phyloP scores from a whole-genome alignment of 2,888 invertebrate species.

The Eudasyphora cyanicolor region DNA sequence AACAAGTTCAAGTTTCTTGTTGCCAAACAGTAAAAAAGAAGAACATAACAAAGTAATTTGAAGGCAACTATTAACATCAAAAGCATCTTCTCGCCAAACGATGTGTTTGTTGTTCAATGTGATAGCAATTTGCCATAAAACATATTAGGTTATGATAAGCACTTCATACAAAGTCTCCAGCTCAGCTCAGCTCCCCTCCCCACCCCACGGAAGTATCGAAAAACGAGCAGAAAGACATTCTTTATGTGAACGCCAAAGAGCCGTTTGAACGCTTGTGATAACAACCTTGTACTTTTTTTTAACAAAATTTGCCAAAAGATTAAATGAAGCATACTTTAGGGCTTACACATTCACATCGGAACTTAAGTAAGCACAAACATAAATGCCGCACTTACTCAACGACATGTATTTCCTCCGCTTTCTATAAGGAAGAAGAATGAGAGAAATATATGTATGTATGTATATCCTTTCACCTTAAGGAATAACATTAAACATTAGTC shows the following conservation, averaged over 20 bases:
- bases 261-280: too few species aligned
- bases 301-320: neutral
- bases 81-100: neutral
- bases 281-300: neutral
- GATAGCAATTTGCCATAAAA: constrained; percentile 7
- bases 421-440: too few species aligned
- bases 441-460: neutral
- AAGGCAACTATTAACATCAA: neutral
- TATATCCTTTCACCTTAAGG: neutral
- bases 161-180: neutral
- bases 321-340: constrained; percentile 18
- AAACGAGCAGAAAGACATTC: too few species aligned
- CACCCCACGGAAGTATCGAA: too few species aligned
- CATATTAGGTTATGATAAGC: constrained; percentile 12
- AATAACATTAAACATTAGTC: too few species aligned
- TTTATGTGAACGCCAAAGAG: too few species aligned
- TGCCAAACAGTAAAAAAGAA: neutral
- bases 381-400: too few species aligned
- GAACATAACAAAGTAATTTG: neutral
- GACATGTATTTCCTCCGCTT: too few species aligned
- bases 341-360: neutral
- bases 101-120: neutral
- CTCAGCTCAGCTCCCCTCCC: neutral
- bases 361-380: neutral
- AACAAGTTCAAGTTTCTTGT: constrained; percentile 1